Evolutionary conservation across 2,888 invertebrate species (phyloP).

Genomic region (Coenonympha arcania): DNA sequence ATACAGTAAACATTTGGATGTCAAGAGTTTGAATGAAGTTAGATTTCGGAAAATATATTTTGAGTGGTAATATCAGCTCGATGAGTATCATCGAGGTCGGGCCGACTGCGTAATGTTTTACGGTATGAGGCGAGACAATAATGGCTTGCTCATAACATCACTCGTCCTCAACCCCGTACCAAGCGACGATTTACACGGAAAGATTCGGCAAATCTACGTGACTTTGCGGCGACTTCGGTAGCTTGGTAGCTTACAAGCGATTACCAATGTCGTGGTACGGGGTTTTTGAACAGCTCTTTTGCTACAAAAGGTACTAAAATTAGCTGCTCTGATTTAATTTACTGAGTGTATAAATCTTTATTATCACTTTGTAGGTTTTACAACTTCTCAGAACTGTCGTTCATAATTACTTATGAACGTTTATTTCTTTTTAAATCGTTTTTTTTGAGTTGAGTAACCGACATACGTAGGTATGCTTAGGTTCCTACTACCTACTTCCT

Average conservation of each 20-base stretch:
- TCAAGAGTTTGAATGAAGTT: background rate
- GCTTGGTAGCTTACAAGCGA: background rate
- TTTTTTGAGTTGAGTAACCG: background rate
- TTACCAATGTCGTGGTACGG: constrained; percentile 7
- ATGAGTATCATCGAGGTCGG: constrained; percentile 52
- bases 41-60: background rate
- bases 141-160: constrained; percentile 75
- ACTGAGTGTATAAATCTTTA: constrained; percentile 7
- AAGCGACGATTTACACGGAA: constrained; percentile 46
- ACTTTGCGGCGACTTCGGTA: constrained; percentile 9
- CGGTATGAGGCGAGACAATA: constrained; percentile 75
- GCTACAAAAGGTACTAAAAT: constrained; percentile 10
- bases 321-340: constrained; percentile 9
- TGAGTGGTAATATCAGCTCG: constrained; percentile 56
- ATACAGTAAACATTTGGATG: too few relatives aligned
- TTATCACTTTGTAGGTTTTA: constrained; percentile 4
- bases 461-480: too few relatives aligned
- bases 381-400: constrained; percentile 1
- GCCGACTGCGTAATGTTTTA: constrained; percentile 72
- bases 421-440: too few relatives aligned
- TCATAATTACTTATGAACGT: constrained; percentile 3
- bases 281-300: constrained; percentile 1
- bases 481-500: too few relatives aligned
- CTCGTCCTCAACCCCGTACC: constrained; percentile 67
- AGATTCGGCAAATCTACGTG: constrained; percentile 35